Evolutionary conservation across 2,797 vertebrate genomes (phyloP).

Genomic region (Falco berigora): DNA sequence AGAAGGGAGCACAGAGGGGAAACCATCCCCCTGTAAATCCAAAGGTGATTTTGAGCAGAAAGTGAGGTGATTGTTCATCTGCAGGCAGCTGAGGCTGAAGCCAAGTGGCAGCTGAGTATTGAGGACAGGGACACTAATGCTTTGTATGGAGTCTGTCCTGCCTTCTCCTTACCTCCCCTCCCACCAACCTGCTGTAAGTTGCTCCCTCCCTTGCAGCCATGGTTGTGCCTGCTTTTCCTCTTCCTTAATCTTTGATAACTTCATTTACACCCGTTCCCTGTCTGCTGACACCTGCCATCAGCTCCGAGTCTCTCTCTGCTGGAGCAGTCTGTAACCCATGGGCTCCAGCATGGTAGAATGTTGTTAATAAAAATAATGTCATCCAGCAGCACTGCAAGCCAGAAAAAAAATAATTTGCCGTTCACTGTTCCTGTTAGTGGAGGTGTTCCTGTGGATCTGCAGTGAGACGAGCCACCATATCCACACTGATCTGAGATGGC

Average conservation of each 20-base stretch:
- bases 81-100: neutral
- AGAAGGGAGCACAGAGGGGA: neutral
- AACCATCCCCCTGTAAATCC: neutral
- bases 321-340: neutral
- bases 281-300: constrained; percentile 22
- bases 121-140: neutral
- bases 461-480: neutral
- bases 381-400: neutral
- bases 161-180: neutral
- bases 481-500: neutral
- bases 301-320: neutral
- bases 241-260: neutral
- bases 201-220: neutral
- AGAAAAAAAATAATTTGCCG: neutral
- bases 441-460: neutral
- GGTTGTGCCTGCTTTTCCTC: neutral
- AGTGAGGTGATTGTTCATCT: neutral
- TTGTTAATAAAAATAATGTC: constrained; percentile 11
- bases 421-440: neutral
- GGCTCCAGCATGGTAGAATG: neutral
- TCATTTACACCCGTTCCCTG: neutral
- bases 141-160: neutral
- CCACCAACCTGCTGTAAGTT: neutral
- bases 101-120: neutral
- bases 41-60: neutral